Percentiles rank a stretch among this genome's conserved stretches.
Evolutionary conservation across 2,113 vertebrate genomes (phyloP).

Genomic region (Nansenia antarctica): DNA sequence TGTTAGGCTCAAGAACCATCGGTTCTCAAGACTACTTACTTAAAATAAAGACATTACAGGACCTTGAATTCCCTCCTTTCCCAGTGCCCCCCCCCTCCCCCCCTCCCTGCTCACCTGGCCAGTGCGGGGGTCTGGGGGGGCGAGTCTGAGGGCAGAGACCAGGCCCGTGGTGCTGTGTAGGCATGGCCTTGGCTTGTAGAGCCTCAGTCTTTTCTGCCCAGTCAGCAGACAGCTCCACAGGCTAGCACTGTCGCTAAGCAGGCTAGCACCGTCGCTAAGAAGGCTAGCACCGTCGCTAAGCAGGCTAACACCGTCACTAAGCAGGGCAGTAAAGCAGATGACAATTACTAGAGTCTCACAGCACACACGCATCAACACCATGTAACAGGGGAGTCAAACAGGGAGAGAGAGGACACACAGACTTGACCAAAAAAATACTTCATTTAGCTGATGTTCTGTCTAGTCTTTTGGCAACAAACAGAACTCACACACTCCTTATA

Average conservation of each 20-base stretch:
- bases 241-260: slow-evolving; percentile 57
- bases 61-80: neutral
- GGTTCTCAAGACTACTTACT: no score
- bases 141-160: slow-evolving; percentile 68
- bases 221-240: slow-evolving; percentile 67
- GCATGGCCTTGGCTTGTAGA: slow-evolving; percentile 55
- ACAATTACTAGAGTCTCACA: neutral
- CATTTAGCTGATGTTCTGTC: no score
- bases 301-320: slow-evolving; percentile 60
- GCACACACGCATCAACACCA: no score
- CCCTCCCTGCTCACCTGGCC: slow-evolving; percentile 57
- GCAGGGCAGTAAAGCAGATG: neutral
- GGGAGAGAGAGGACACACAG: no score
- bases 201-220: slow-evolving; percentile 19
- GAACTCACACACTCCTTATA: no score
- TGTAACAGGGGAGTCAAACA: no score
- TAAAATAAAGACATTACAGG: neutral
- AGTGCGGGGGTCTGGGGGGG: slow-evolving; percentile 34
- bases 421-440: no score
- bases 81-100: no score
- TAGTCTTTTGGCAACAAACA: no score
- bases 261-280: no score
- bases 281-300: no score
- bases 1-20: no score
- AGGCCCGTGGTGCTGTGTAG: slow-evolving; percentile 55